A percentile compares a stretch with the other conserved stretches of the same genome.
Evolutionary conservation across 2,113 vertebrate species (phyloP).

Genomic region (Callorhinus ursinus): DNA sequence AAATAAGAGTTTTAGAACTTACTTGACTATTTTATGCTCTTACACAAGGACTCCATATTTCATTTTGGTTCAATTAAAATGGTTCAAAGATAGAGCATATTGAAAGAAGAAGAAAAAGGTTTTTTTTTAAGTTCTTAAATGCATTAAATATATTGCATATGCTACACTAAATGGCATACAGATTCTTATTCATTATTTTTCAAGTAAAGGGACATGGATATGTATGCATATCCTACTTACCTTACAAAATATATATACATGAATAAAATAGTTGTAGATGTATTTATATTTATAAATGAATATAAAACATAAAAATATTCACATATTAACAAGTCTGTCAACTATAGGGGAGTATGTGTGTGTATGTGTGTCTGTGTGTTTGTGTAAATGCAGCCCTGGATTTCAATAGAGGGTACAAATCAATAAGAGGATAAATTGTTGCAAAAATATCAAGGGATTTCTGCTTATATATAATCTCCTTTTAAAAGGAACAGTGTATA

Average conservation of each 20-base stretch:
- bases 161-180: not conserved
- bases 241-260: not conserved
- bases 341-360: not conserved
- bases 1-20: not conserved
- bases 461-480: not conserved
- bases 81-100: not conserved
- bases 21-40: not conserved
- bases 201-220: not conserved
- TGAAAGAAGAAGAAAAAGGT: not conserved
- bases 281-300: not conserved
- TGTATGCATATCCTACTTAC: not conserved
- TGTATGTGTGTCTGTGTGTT: not conserved
- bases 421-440: not conserved
- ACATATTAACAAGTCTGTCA: not conserved
- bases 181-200: not conserved
- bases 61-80: conserved; percentile 48
- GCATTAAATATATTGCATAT: not conserved
- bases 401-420: not conserved
- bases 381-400: not conserved
- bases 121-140: not conserved
- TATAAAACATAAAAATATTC: not conserved
- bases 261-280: not conserved
- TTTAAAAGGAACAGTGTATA: not conserved
- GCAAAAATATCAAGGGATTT: not conserved
- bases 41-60: not conserved